Conservation (phyloP, 2,888 invertebrate genomes). For the Agriotes lineatus region DNA sequence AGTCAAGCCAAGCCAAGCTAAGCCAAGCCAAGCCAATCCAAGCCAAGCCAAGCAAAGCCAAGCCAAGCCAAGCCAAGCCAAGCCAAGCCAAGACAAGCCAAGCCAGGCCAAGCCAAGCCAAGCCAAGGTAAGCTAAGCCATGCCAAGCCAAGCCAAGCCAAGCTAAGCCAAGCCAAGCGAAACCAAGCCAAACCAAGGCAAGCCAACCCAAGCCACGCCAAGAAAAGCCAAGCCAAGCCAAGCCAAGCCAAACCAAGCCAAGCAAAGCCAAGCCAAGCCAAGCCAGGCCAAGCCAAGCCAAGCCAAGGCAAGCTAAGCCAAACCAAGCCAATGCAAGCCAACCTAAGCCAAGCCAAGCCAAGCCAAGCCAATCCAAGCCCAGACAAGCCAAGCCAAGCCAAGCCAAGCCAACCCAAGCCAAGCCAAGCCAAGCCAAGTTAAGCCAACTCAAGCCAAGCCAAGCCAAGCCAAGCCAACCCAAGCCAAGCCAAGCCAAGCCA, state of each 20-base stretch:
- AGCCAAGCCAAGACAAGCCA: not conserved
- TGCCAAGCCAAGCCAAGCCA: not conserved
- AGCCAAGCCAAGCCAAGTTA: too few species aligned
- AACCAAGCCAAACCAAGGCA: not conserved
- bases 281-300: not conserved
- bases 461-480: not conserved
- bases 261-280: not conserved
- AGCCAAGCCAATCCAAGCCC: too few species aligned
- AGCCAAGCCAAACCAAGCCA: not conserved
- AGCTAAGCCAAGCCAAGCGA: not conserved
- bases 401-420: not conserved
- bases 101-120: slow-evolving; percentile 1
- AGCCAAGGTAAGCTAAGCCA: not conserved
- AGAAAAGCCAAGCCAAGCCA: not conserved
- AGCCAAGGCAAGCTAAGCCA: not conserved
- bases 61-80: not conserved
- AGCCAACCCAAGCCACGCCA: not conserved
- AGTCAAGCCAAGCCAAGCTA: not conserved
- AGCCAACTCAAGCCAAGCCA: too few species aligned
- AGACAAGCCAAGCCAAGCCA: too few species aligned
- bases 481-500: too few species aligned
- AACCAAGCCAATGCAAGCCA: not conserved
- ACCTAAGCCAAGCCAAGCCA: too few species aligned
- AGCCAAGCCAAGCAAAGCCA: not conserved
- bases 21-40: too few species aligned